Evolutionary conservation across 2,888 invertebrate genomes (phyloP), one percentile per base, ranked within the genome.

Genomic region (Coleophora flavipennella): DNA sequence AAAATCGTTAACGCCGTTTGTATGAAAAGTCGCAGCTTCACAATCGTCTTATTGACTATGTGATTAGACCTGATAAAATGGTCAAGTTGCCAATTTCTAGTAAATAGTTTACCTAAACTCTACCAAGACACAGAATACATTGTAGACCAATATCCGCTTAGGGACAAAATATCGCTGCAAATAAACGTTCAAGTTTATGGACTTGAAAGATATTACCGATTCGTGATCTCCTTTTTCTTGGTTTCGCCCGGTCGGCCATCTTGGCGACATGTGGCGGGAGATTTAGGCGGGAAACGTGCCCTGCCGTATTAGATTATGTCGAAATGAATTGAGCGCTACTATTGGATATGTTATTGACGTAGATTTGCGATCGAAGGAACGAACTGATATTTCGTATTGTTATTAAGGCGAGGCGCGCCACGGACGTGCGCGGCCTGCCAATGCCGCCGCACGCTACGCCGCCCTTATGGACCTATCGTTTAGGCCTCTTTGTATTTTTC

Each of bases 381-480:
- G 84, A 84, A 84, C 84, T 84, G 83, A 84, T 84, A 84, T 84
- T 84, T 80, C 68, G 77, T 84, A 84, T 84, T 83, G 84, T 83
- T 84, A 83, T 84, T 84, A 83, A 75, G 76, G 69, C 76, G 59
- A 59, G 59, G 60, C 65, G 62, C 67, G 66, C 67, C 46, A 55
- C 53, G 71, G 70, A 83, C 84, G 84, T 83, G 84, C 60, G 61
- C 59, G 32, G 81, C 42, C 58, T 83, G 57, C 60, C 64, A 63
- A 76, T 6, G 55, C 48, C 47, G 50, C 46, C 73, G 76, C 73
- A 71, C 65, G 67, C 64, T 13, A n/a, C 36, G 20, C 36, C 72
- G 68, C 75, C 79, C 79, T 75, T 74, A 68, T 68, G 75, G 71
- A 72, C 77, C 76, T 74, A 78, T 78, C 80, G 79, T 78, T 84